Evolutionary conservation across 2,888 invertebrate genomes (phyloP).

Genomic region (Rhopalosiphum nymphaeae): DNA sequence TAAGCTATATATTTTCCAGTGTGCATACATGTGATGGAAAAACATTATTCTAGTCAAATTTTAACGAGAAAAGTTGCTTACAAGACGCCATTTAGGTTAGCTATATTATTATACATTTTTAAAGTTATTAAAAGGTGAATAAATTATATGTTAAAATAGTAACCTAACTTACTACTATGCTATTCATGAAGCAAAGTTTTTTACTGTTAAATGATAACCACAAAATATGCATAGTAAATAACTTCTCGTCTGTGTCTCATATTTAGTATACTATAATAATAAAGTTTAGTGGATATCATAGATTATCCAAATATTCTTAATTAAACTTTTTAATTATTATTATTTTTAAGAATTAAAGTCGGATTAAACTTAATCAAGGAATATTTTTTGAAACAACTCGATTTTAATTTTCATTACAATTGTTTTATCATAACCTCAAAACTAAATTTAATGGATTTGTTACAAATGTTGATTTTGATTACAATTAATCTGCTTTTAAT

Average conservation of each 20-base stretch:
- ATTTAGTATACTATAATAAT: not conserved
- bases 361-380: not conserved
- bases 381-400: not conserved
- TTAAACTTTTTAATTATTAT: conserved; percentile 12
- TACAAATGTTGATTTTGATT: not conserved
- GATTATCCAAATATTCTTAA: not conserved
- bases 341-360: not conserved
- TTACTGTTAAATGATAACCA: conserved; percentile 29
- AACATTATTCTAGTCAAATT: not conserved
- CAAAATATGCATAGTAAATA: conserved; percentile 10
- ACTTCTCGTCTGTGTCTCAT: not conserved
- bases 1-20: not conserved
- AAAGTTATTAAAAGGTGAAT: conserved; percentile 29
- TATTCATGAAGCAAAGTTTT: conserved; percentile 33
- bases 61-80: conserved; percentile 11
- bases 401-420: not conserved
- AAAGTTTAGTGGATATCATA: not conserved
- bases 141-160: conserved; percentile 10
- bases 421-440: not conserved
- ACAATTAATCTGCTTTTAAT: not conserved
- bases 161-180: not conserved
- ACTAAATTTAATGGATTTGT: not conserved
- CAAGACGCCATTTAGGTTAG: not conserved
- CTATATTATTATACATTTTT: conserved; percentile 31
- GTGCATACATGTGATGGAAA: not conserved